Evolutionary conservation across 2,797 vertebrate genomes (phyloP), one percentile per base, ranked within the genome.

Genomic region (Microhierax caerulescens): DNA sequence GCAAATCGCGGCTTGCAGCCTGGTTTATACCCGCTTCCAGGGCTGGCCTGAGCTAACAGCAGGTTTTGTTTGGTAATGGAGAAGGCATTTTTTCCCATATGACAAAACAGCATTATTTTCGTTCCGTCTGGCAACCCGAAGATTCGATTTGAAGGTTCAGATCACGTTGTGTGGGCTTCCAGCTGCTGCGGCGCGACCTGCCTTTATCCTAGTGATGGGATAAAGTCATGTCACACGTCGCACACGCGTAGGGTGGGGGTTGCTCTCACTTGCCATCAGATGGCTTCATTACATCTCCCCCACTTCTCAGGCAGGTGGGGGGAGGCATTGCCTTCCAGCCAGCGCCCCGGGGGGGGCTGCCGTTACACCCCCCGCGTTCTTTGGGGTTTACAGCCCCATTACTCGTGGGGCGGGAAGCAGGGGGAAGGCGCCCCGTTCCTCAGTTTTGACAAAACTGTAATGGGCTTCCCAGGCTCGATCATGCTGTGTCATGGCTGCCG

Each of bases 71-170:
- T 81, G 73, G 32, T 94, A 76, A 79, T 18, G n/a, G 41, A 50
- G 83, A 92, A 95, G 70, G 48, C 79, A 79, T 95, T 95, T 96
- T 96, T 93, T 88, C 77, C 77, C 69, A 30, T 84, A 65, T 84
- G 91, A 81, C 90, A 86, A 45, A 84, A 81, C 17, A 81, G 74
- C 39, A 65, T 88, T 93, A n/a, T 93, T 94, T 88, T 11, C 56
- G 53, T 39, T 92, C 70, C 67, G 70, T 93, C 82, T 93, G 90
- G 79, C 69, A 86, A 64, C 8, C 22, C 57, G 22, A 36, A 90
- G 59, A 60, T 93, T 48, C 69, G 69, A 69, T 88, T 69, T 84
- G 54, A 57, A 59, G 70, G 57, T 79, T 95, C 70, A 60, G 13
- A 73, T 95, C 85, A 64, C 85, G 25, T 32, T 75, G 18, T 9